These are phyloP conservation scores for Aegotheles bennettii DNA, from an alignment of 2,113 vertebrate species.

Conservation along the genomic window DNA sequence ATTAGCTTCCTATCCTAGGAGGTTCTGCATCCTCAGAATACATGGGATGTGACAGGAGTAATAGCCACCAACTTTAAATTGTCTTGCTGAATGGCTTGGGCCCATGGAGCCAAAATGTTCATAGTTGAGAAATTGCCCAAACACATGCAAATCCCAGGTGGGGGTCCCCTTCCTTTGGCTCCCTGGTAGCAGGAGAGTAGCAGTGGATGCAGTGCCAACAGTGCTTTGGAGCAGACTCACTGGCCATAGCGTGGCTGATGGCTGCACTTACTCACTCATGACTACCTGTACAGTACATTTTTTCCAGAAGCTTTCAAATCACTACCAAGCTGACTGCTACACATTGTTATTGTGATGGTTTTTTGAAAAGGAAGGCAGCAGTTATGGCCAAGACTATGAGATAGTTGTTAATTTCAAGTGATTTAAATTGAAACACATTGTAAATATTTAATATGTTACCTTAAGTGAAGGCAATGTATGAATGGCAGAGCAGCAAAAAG, in stretches of 20 bases:
- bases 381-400: not conserved
- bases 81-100: not conserved
- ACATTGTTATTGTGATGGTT: not conserved
- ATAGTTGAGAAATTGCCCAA: not conserved
- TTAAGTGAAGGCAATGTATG: not conserved
- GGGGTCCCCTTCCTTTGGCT: not conserved
- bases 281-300: not conserved
- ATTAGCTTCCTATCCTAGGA: not conserved
- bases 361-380: not conserved
- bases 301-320: not conserved
- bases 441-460: not conserved
- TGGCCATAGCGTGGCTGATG: fast-evolving
- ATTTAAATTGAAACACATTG: not conserved
- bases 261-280: not conserved
- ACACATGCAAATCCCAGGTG: not conserved
- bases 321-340: not conserved
- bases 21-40: not conserved
- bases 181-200: not conserved
- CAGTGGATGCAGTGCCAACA: not conserved
- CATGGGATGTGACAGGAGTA: not conserved
- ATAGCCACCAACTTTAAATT: not conserved
- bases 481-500: not conserved
- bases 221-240: not conserved
- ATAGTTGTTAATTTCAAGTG: not conserved
- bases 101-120: not conserved